Percentiles rank a stretch among this genome's conserved stretches.
Conservation (phyloP, 2,113 vertebrate genomes). For the Nasalis larvatus region DNA sequence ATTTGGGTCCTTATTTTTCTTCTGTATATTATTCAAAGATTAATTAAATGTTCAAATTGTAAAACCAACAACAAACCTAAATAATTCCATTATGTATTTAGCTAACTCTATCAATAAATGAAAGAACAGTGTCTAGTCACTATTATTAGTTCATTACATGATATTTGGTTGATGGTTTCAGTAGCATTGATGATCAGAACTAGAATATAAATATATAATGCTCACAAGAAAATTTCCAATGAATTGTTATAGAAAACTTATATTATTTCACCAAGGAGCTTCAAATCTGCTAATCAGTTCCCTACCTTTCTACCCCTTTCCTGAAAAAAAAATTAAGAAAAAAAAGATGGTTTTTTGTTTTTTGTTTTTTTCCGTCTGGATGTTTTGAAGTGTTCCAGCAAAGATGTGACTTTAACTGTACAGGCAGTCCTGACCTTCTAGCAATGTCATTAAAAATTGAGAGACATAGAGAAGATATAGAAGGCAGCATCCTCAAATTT, state of each 20-base stretch:
- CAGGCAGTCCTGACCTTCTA: background rate
- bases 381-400: background rate
- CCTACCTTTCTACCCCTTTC: background rate
- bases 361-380: background rate
- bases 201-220: background rate
- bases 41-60: slow-evolving; percentile 15
- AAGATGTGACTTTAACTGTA: background rate
- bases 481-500: background rate
- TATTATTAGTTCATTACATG: background rate
- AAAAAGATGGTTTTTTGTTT: background rate
- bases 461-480: background rate
- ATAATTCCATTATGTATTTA: background rate
- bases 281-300: background rate
- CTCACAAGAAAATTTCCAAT: background rate
- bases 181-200: background rate
- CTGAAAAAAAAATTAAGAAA: background rate
- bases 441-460: background rate
- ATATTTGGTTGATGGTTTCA: background rate
- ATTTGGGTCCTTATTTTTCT: background rate
- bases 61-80: slow-evolving; percentile 34
- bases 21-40: slow-evolving; percentile 41
- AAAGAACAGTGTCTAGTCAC: background rate
- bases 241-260: background rate
- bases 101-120: background rate
- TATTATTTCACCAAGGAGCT: background rate